Conservation (phyloP, 2,113 vertebrate species). For the Gasterosteus nipponicus region DNA sequence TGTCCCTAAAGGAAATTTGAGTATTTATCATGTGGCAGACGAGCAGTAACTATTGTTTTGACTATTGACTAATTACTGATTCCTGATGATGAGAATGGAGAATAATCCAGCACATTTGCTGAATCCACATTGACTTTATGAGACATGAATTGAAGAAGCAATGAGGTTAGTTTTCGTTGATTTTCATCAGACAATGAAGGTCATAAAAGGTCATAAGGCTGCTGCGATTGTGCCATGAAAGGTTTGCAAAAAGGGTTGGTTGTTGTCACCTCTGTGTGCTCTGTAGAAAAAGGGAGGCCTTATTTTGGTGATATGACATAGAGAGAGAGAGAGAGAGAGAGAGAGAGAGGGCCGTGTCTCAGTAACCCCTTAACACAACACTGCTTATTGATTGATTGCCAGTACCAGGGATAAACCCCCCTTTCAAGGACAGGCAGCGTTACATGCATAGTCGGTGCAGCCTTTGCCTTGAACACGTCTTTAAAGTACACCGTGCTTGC, state of each 20-base stretch:
- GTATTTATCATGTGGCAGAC: background rate
- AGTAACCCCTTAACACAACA: slow-evolving; percentile 62
- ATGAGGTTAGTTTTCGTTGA: background rate
- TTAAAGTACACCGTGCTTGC: slow-evolving; percentile 42
- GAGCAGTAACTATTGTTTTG: slow-evolving; percentile 4
- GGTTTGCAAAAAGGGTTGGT: background rate
- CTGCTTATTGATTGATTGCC: slow-evolving; percentile 73
- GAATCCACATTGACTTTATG: background rate
- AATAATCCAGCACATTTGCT: background rate
- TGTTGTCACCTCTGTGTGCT: slow-evolving; percentile 28
- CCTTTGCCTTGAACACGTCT: slow-evolving; percentile 53
- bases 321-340: slow-evolving; percentile 25
- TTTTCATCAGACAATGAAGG: background rate
- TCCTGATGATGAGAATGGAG: background rate
- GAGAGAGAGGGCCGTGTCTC: slow-evolving; percentile 31
- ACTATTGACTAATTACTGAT: background rate
- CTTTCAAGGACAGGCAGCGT: slow-evolving; percentile 71
- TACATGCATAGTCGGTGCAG: slow-evolving; percentile 34
- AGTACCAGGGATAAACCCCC: slow-evolving; percentile 54
- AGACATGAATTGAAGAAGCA: background rate
- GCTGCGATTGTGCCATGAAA: background rate
- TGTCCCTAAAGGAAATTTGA: background rate
- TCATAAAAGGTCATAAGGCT: background rate
- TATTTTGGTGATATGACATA: slow-evolving; percentile 24
- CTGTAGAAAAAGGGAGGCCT: slow-evolving; percentile 21